Evolutionary conservation across 2,113 vertebrate genomes (phyloP), one percentile per base, ranked within the genome.

Genomic region (Alligator sinensis): DNA sequence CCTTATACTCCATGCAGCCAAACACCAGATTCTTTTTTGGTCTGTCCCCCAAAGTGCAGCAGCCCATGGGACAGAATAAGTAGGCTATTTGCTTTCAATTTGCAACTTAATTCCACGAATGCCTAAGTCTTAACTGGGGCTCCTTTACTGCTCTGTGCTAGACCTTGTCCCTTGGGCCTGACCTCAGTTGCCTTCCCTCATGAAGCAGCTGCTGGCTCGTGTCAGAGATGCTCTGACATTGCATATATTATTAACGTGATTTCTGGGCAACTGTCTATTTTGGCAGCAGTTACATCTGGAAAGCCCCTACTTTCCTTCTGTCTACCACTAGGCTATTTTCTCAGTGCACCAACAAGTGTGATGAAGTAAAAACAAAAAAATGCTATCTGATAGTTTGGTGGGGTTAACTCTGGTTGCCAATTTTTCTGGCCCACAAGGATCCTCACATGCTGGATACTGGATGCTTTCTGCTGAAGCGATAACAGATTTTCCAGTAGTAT

Each of bases 261-360:
- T 87, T 64, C 54, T 90, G 3, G 1, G 96, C 64, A 85, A 87
- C 38, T 2, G 47, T 47, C 30, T 93, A 89, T 92, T 94, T 82
- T 89, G 90, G 94, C 90, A 96, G 86, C 17, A 81, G 27, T 34
- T 68, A 82, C 57, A 79, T 12, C 82, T 4, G 19, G 30, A 90
- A 89, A 17, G 18, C n/a, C 30, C 3, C 0, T 47, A 76, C 83
- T 30, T 14, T 89, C 63, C 14, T 84, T 77, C 47, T 70, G 70
- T 90, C 75, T 30, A n/a, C 21, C 7, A 89, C 10, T 62, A 10
- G 55, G 80, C 78, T 82, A 22, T 61, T 87, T 92, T 80, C 80
- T 13, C 58, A 80, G 72, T 34, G 15, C 58, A 75, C 38, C 72
- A 5, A 34, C 78, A 89, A 84, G 62, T 21, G 18, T 24, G 64